A percentile compares a stretch with the other conserved stretches of the same genome.
phyloP scores from a whole-genome alignment of 2,797 vertebrate species.

The Esox masquinongy region DNA sequence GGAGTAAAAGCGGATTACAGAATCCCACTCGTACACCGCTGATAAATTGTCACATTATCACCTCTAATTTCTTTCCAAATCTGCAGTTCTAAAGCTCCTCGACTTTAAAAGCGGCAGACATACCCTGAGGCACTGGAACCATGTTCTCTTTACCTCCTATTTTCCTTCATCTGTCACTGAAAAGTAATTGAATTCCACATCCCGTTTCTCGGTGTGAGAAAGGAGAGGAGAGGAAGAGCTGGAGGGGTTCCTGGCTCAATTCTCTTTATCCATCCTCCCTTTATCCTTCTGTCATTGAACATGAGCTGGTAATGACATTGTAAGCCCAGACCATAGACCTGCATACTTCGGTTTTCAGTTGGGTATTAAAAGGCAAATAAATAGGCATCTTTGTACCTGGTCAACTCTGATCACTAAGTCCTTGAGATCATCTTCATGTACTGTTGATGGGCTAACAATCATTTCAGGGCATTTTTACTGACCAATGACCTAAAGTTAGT shows the following conservation, averaged over 20 bases:
- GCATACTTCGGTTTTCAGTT: constrained; percentile 50
- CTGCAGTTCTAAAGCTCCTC: constrained; percentile 31
- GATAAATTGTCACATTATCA: constrained; percentile 50
- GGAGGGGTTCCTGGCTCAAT: constrained; percentile 34
- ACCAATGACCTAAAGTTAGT: constrained; percentile 24
- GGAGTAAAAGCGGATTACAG: constrained; percentile 45
- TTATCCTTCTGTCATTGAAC: constrained; percentile 15
- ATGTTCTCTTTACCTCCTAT: constrained; percentile 9
- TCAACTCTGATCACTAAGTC: constrained; percentile 47
- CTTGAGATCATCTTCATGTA: constrained; percentile 58
- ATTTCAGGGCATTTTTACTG: constrained; percentile 25
- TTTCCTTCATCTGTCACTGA: constrained; percentile 12
- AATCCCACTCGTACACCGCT: constrained; percentile 35
- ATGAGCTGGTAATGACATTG: constrained; percentile 19
- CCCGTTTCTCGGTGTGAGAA: constrained; percentile 49
- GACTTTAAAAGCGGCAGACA: constrained; percentile 21
- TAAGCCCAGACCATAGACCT: constrained; percentile 38
- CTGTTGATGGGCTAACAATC: constrained; percentile 45
- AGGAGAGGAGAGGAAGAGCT: constrained; percentile 47
- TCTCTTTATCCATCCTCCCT: constrained; percentile 37
- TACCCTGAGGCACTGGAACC: constrained; percentile 41
- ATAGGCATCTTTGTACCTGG: constrained; percentile 36
- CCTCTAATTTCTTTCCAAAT: constrained; percentile 46
- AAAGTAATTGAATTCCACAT: constrained; percentile 49
- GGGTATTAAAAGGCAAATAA: constrained; percentile 51